Evolutionary conservation across 2,888 invertebrate genomes (phyloP), one percentile per base, ranked within the genome.

Genomic region (Gari tellinella): DNA sequence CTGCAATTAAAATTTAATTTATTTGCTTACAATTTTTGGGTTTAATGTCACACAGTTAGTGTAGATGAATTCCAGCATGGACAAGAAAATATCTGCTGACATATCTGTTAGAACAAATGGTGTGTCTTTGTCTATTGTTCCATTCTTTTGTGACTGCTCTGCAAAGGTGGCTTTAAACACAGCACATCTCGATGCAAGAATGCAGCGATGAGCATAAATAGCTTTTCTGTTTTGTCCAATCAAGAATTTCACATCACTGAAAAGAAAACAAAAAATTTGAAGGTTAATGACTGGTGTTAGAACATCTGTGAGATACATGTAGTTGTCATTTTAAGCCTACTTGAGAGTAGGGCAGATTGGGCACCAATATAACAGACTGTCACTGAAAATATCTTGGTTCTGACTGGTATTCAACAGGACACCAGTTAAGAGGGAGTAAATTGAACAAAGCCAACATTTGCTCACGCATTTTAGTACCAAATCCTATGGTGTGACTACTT

Each of bases 141-240:
- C 75, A 61, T 79, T 80, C 53, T 81, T 80, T 64, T 84, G 73
- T 21, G 84, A 66, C 63, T 86, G 86, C 10, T 91, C 90, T 10
- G 85, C 80, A 80, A 91, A 90, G 88, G 90, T 91, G 26, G 90
- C 90, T 49, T 87, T 84, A 79, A 91, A 91, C 10, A 90, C 90
- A 25, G 90, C 88, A 79, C 90, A 91, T 25, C 91, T 72, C 26
- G 89, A 87, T 7, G 90, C 80, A 53, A 91, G 65, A 21, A 91
- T 85, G 64, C 88, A 87, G 37, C 89, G 79, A 65, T 91, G 91
- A 15, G 88, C 90, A 79, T 85, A 86, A 38, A 91, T 75, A 19
- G 86, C 76, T 69, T 90, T 90, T 56, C 89, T 82, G 52, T 82
- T 86, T 21, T 87, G 85, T 26, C 91, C 91, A 62, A 91, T 89